Evolutionary conservation across 2,113 vertebrate genomes (phyloP), one percentile per base, ranked within the genome.

Genomic region (Saguinus imperator): DNA sequence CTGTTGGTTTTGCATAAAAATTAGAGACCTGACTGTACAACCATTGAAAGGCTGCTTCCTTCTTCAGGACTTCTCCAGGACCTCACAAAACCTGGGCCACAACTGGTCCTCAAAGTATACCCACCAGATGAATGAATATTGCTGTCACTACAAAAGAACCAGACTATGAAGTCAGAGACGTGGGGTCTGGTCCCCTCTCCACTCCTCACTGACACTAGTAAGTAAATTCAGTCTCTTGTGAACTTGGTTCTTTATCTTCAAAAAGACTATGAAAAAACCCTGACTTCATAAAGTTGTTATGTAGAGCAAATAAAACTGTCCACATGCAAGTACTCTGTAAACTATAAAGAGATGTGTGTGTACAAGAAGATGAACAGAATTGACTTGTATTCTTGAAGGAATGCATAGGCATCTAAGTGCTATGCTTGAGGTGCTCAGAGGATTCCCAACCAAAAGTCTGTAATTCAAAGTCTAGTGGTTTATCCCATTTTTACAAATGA

Each of bases 281-380:
- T 97, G 80, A 95, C 85, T 91, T 92, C 92, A 95, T 87, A 72
- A 66, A 64, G 55, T 82, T 94, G 80, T 57, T 96, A 89, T 95
- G 91, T 14, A 27, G 55, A 95, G 16, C 90, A 96, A 96, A 96
- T 97, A 94, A 97, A 97, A 94, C 93, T 92, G 93, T 96, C 94
- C 50, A 76, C 29, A 8, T 94, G 84, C 70, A 95, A 94, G 80
- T 66, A n/a, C 77, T 68, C 96, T 87, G 84, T 95, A 94, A 96
- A 92, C 57, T 75, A 13, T 50, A 64, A 95, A 95, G 81, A 94
- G 52, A 83, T 94, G 55, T 87, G 2, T 64, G 79, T 13, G n/a
- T 17, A 40, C n/a, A 64, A 73, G 52, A 25, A 29, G 50, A 76
- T 79, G 61, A 93, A 76, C n/a, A 83, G 32, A 79, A 72, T 20